phyloP scores from a whole-genome alignment of 2,888 invertebrate species.

The Didymodactylos carnosus region DNA sequence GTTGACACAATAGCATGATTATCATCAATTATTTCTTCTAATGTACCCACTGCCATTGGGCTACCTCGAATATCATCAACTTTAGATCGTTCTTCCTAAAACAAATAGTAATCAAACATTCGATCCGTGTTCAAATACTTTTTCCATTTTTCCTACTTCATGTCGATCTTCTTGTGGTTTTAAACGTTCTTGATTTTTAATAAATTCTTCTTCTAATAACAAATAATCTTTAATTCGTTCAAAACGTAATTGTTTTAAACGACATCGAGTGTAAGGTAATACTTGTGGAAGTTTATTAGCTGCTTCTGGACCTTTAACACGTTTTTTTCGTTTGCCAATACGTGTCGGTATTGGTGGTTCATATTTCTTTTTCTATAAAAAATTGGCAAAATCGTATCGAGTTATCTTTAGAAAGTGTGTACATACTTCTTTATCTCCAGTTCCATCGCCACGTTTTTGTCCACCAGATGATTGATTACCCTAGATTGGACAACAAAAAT shows the following conservation, averaged over 20 bases:
- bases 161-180: constrained; percentile 98
- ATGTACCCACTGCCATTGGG: constrained; percentile 97
- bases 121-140: neutral
- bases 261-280: constrained; percentile 87
- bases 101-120: neutral
- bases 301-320: constrained; percentile 91
- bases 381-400: neutral
- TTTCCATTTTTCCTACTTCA: constrained; percentile 41
- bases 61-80: constrained; percentile 95
- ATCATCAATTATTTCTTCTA: constrained; percentile 98
- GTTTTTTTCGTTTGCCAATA: constrained; percentile 78
- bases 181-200: constrained; percentile 84
- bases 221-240: constrained; percentile 96
- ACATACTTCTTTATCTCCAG: neutral
- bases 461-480: neutral
- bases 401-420: neutral
- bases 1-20: constrained; percentile 98
- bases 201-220: constrained; percentile 96
- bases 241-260: constrained; percentile 73
- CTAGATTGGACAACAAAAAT: no score
- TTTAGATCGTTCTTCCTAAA: constrained; percentile 62
- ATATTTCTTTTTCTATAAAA: constrained; percentile 71
- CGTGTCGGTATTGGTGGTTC: constrained; percentile 95
- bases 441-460: neutral
- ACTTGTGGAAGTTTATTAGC: constrained; percentile 90